These are phyloP conservation scores for Drosophila tsacasi DNA, from an alignment of 1,140 invertebrate genomes.

Conservation along the genomic window DNA sequence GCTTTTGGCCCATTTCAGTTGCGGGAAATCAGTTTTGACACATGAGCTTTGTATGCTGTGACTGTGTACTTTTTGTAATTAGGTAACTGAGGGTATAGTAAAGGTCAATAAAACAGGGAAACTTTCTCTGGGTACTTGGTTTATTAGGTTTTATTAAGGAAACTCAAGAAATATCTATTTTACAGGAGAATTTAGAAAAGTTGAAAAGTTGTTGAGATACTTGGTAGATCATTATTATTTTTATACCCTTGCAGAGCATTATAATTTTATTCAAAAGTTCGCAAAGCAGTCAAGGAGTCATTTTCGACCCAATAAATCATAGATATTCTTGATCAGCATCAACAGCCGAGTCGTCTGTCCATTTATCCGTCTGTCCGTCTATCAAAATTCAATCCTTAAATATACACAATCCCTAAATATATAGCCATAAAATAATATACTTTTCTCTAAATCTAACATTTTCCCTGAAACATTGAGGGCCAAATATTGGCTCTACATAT, in stretches of 20 bases:
- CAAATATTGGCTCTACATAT: slow-evolving; percentile 18
- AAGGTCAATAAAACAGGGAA: neutral
- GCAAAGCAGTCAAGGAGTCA: no score
- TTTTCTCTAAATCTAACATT: neutral
- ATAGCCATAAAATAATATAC: no score
- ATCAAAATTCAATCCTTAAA: no score
- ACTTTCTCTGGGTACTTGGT: neutral
- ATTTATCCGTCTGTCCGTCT: no score
- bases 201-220: neutral
- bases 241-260: no score
- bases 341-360: no score
- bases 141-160: no score
- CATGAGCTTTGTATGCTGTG: neutral
- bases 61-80: neutral
- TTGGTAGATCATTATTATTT: neutral
- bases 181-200: neutral
- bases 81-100: neutral
- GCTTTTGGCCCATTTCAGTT: slow-evolving; percentile 20
- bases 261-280: no score
- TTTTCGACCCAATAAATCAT: no score
- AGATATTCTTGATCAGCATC: no score
- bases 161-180: neutral
- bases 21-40: slow-evolving; percentile 32
- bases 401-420: no score
- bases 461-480: neutral